These are phyloP conservation scores for Chloropsis cyanopogon DNA, from an alignment of 2,113 vertebrate genomes.

Conservation along the genomic window DNA sequence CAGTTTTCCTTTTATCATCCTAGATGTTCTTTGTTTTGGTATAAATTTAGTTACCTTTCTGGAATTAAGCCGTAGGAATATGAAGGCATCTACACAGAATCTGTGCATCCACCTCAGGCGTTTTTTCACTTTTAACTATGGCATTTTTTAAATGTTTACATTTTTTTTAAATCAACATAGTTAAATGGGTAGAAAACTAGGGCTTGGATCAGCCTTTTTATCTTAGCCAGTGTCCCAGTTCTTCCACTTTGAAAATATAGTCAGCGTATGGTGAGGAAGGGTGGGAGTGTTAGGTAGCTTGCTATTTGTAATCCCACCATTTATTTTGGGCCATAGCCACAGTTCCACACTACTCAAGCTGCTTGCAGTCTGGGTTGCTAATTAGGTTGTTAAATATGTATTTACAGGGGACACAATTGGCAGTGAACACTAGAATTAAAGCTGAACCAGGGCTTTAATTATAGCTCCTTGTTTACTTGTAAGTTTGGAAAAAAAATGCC, in stretches of 20 bases:
- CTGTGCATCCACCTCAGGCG: neutral
- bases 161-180: neutral
- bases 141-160: neutral
- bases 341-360: slow-evolving; percentile 54
- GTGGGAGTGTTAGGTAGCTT: slow-evolving; percentile 53
- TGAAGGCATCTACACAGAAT: neutral
- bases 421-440: slow-evolving; percentile 60
- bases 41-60: neutral
- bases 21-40: neutral
- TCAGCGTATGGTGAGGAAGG: slow-evolving; percentile 28
- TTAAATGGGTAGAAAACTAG: neutral
- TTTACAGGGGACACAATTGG: slow-evolving; percentile 60
- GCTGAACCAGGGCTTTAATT: slow-evolving; percentile 55
- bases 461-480: slow-evolving; percentile 58
- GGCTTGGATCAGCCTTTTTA: slow-evolving; percentile 1
- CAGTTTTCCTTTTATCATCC: neutral
- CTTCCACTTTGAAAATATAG: slow-evolving; percentile 33
- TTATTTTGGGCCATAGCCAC: slow-evolving; percentile 61
- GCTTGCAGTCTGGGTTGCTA: slow-evolving; percentile 62
- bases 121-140: neutral
- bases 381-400: slow-evolving; percentile 65
- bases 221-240: slow-evolving; percentile 18
- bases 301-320: slow-evolving; percentile 61
- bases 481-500: slow-evolving; percentile 45
- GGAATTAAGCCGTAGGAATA: neutral